Base-by-base conservation (phyloP, 2,113 vertebrate species). In the Sterrhoptilus dennistouni region DNA sequence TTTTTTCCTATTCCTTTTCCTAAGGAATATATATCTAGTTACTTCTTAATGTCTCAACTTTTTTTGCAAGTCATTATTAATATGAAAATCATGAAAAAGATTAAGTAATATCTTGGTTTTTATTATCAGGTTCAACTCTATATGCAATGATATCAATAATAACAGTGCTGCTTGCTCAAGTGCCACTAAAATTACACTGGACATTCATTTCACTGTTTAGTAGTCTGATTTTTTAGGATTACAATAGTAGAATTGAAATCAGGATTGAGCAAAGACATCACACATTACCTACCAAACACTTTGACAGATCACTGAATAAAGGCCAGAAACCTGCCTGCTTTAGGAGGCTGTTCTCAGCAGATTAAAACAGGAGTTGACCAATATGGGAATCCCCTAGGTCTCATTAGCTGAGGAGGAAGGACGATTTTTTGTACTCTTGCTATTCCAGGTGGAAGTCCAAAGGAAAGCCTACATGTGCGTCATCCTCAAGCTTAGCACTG, bases 401-500 rank as follows among this genome's bases (percentile, higher is more conserved):
- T 74, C 68, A 59, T 56, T 18, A 92, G 76, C 60, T 74, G n/a
- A 83, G 35, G 29, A 93, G 28, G 17, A 78, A 74, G 74, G 27
- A 90, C 7, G 38, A 59, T 76, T 59, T 72, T 45, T 60, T 1
- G 0, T 40, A 60, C 23, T 56, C 45, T 16, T 69, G 45, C 18
- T 69, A 50, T 69, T 85, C n/a, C 70, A 83, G 40, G 72, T 86
- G 42, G 47, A 87, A 90, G 60, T 23, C 57, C 11, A 1, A 72
- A 86, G 80, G 38, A 90, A 52, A 93, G 31, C 47, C 90, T 72
- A 65, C 49, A 68, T 0, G 2, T 83, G 66, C 63, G 70, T 93
- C 91, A 89, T 60, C 60, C 88, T 77, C 59, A 77, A 75, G 94
- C 93, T 96, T 94, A 96, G 49, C n/a, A 45, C 49, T 47, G 71